A percentile compares a stretch with the other conserved stretches of the same genome.
Conservation (phyloP, 2,113 vertebrate species). For the Hemibagrus wyckioides region DNA sequence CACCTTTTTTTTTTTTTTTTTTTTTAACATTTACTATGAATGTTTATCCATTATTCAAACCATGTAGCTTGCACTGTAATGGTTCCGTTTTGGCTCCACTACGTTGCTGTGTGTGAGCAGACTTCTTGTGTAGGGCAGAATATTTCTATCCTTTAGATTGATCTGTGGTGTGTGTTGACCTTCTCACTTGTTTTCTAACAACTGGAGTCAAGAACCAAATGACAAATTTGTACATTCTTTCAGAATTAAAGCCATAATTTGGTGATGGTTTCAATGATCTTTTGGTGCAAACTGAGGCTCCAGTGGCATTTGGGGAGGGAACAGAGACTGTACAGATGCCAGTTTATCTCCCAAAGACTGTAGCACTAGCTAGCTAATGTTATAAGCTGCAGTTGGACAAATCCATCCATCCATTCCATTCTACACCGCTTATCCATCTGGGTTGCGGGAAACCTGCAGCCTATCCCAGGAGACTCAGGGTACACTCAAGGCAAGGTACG, state of each 20-base stretch:
- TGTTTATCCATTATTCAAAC: conserved; percentile 53
- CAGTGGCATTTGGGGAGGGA: not conserved
- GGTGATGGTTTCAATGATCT: not conserved
- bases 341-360: not conserved
- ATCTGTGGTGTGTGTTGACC: not conserved
- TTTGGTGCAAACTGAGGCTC: not conserved
- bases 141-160: not conserved
- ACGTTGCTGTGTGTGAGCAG: conserved; percentile 19
- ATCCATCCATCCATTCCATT: not conserved
- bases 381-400: not conserved
- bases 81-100: conserved; percentile 46
- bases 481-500: too few species aligned
- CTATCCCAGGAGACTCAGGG: too few species aligned
- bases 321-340: not conserved
- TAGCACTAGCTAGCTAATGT: not conserved
- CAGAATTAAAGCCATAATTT: not conserved
- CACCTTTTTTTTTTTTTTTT: conserved; percentile 38
- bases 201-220: not conserved
- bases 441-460: too few species aligned
- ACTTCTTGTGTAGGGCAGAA: conserved; percentile 19
- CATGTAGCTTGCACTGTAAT: conserved; percentile 41
- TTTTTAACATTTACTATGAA: conserved; percentile 50
- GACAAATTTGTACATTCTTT: not conserved
- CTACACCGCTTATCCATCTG: too few species aligned
- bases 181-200: not conserved